A percentile compares a stretch with the other conserved stretches of the same genome.
phyloP scores from a whole-genome alignment of 2,888 invertebrate genomes.

The Nomada ruficornis region DNA sequence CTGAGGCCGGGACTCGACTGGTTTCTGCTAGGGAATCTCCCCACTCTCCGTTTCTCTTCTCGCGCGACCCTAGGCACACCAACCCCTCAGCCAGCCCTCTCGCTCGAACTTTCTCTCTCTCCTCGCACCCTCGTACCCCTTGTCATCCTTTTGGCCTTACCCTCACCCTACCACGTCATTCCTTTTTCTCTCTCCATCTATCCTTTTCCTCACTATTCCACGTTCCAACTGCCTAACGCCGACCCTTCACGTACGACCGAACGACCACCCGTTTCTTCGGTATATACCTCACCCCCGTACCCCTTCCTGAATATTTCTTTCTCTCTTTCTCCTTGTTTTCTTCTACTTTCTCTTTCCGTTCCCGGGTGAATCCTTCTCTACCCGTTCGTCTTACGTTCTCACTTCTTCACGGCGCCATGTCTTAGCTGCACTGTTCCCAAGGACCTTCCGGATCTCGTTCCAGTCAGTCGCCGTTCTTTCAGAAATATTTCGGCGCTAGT shows the following conservation, averaged over 20 bases:
- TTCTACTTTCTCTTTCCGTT: not conserved
- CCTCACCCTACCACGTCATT: slow-evolving; percentile 62
- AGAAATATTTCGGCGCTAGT: slow-evolving; percentile 69
- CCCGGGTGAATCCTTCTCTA: not conserved
- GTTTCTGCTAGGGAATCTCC: slow-evolving; percentile 74
- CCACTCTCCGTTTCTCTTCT: slow-evolving; percentile 67
- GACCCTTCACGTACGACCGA: slow-evolving; percentile 73
- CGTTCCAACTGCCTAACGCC: slow-evolving; percentile 75
- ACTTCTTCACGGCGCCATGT: slow-evolving; percentile 28
- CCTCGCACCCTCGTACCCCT: slow-evolving; percentile 62
- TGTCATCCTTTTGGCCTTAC: slow-evolving; percentile 64
- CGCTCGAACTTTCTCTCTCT: slow-evolving; percentile 42
- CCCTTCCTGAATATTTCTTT: slow-evolving; percentile 31
- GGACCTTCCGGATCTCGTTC: slow-evolving; percentile 59
- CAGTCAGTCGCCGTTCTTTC: slow-evolving; percentile 54
- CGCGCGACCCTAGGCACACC: slow-evolving; percentile 65
- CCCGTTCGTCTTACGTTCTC: slow-evolving; percentile 26
- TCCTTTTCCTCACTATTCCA: slow-evolving; percentile 65
- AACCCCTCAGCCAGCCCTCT: slow-evolving; percentile 50
- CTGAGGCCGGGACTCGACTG: slow-evolving; percentile 82
- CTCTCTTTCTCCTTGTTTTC: slow-evolving; percentile 7
- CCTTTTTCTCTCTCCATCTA: slow-evolving; percentile 55
- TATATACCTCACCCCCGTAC: slow-evolving; percentile 37
- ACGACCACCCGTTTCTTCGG: slow-evolving; percentile 73
- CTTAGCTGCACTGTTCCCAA: slow-evolving; percentile 55